Base-by-base conservation (phyloP, 2,113 vertebrate genomes). In the Eptesicus fuscus region DNA sequence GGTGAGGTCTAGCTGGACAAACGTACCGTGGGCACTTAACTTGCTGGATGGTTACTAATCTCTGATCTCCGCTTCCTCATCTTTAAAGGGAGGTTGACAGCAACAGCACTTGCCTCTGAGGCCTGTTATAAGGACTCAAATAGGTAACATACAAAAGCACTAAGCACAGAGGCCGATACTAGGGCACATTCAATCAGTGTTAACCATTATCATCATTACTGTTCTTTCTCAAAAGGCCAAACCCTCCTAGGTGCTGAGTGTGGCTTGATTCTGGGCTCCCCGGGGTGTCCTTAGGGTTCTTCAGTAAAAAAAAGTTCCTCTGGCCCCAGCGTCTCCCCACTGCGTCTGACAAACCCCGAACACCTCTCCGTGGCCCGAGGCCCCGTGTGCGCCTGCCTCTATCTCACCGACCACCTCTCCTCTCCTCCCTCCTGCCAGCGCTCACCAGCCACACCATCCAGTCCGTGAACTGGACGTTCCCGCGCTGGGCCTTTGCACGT, bases 351-450 rank as follows among this genome's bases (percentile, higher is more conserved):
- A 79, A 79, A 91, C 23, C n/a, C 16, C 9, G 7, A 83, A 7
- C 20, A 63, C 76, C n/a, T 79, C 47, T 30, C 86, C 2, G 1
- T 0, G 18, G n/a, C 22, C 59, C 13, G 32, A 56, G 49, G 37
- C 14, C 4, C 6, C 2, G 5, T 1, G 17, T 4, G 23, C 32
- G n/a, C 8, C 63, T 1, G 9, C 22, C 10, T 42, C 35, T 14
- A 0, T 20, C 37, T 42, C 49, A 4, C 44, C 42, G 40, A 7
- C 42, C 11, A 30, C 51, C 2, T 28, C 12, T 56, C 42, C 9
- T 51, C 28, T 0, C 14, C 9, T 9, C 37, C 6, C 4, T 42
- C 42, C 1, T 20, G 56, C 44, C 63, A 7, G 22, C 12, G 3
- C n/a, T 30, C n/a, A 16, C 35, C 22, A n/a, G 76, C 23, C 40